A percentile compares a stretch with the other conserved stretches of the same genome.
Conservation (phyloP, 2,797 vertebrate species). For the Paedocypris micromegethes region DNA sequence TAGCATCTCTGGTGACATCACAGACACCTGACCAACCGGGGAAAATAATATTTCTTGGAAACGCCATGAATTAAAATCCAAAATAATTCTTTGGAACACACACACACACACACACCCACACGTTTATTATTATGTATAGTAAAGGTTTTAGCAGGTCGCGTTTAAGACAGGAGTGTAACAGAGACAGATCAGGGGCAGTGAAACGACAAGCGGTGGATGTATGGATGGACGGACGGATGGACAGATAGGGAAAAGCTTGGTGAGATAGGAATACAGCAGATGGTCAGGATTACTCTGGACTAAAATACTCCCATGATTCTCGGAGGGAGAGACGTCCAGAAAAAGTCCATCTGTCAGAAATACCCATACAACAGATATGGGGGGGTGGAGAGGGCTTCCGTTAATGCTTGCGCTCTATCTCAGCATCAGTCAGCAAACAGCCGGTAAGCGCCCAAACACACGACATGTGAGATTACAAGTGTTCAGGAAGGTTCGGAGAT, state of each 20-base stretch:
- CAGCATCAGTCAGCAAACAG: conserved; percentile 20
- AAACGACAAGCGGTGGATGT: not conserved
- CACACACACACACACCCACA: too few relatives aligned
- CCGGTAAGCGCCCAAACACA: not conserved
- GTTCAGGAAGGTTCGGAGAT: not conserved
- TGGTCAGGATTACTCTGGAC: conserved; percentile 75
- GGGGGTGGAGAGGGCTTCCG: conserved; percentile 20
- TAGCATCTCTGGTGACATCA: too few relatives aligned
- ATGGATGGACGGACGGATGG: conserved; percentile 28
- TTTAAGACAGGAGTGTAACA: too few relatives aligned
- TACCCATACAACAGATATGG: conserved; percentile 48
- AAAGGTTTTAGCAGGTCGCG: too few relatives aligned
- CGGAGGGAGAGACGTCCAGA: conserved; percentile 60
- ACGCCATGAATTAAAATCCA: too few relatives aligned
- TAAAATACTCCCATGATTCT: conserved; percentile 72
- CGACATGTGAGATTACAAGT: conserved; percentile 19
- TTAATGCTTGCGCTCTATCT: conserved; percentile 12
- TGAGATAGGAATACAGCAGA: conserved; percentile 70
- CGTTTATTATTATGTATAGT: too few relatives aligned
- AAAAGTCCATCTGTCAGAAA: conserved; percentile 68
- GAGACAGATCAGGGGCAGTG: not conserved
- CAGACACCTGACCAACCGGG: too few relatives aligned
- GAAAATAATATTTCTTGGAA: too few relatives aligned
- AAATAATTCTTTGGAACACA: too few relatives aligned
- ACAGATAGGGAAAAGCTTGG: conserved; percentile 28